These are phyloP conservation scores for Tridacna gigas DNA, from an alignment of 2,888 invertebrate genomes.

Conservation along the genomic window DNA sequence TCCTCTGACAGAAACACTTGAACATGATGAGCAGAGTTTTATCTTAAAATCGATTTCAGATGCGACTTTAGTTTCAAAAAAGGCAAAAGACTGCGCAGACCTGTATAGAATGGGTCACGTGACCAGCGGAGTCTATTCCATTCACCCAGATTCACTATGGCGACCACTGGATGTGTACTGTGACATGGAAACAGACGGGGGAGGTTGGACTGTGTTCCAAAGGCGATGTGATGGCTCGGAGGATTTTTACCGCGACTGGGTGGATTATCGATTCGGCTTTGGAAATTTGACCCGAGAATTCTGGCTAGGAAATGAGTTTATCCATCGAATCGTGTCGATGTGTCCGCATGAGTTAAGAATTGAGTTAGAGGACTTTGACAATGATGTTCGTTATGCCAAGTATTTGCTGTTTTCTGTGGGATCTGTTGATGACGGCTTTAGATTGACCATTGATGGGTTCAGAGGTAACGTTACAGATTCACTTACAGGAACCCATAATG, in stretches of 20 bases:
- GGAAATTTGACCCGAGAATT: constrained; percentile 39
- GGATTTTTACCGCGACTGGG: constrained; percentile 45
- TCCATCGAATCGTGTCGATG: constrained; percentile 53
- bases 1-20: neutral
- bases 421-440: constrained; percentile 31
- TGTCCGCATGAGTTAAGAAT: constrained; percentile 56
- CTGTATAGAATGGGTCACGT: neutral
- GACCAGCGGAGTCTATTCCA: constrained; percentile 32
- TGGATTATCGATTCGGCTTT: constrained; percentile 50
- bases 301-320: constrained; percentile 61
- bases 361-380: constrained; percentile 46
- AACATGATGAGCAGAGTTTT: neutral
- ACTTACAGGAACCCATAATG: constrained; percentile 19
- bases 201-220: constrained; percentile 66
- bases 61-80: neutral
- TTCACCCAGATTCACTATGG: constrained; percentile 30
- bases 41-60: neutral
- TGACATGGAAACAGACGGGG: constrained; percentile 51
- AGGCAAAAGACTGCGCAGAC: neutral
- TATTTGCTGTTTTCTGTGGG: constrained; percentile 56
- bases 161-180: constrained; percentile 45
- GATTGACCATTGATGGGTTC: constrained; percentile 52
- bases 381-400: constrained; percentile 55
- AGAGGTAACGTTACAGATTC: constrained; percentile 50
- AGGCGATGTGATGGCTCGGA: constrained; percentile 45